Evolutionary conservation across 2,888 invertebrate species (phyloP).

Genomic region (Harpalus rufipes): DNA sequence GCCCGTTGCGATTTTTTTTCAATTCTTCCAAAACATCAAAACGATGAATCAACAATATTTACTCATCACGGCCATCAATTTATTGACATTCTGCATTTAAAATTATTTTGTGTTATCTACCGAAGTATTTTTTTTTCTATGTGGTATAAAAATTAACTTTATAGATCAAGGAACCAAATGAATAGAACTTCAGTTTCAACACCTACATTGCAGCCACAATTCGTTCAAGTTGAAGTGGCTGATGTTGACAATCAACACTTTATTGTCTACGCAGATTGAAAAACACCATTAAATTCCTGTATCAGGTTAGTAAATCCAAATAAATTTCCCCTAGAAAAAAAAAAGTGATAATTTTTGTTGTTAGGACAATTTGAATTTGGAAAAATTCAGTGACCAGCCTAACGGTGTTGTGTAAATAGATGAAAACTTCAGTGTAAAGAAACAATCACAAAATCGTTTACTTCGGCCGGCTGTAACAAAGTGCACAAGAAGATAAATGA

Average conservation of each 20-base stretch:
- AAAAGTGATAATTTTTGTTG: slow-evolving; percentile 8
- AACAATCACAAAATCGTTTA: slow-evolving; percentile 31
- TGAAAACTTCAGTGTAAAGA: slow-evolving; percentile 43
- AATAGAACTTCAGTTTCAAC: slow-evolving; percentile 76
- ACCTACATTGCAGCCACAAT: slow-evolving; percentile 82
- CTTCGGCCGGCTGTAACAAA: slow-evolving; percentile 17
- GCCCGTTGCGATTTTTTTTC: too few relatives aligned
- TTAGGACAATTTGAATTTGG: slow-evolving; percentile 18
- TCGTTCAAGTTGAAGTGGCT: slow-evolving; percentile 86
- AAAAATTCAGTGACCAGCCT: slow-evolving; percentile 37
- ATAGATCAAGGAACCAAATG: slow-evolving; percentile 76
- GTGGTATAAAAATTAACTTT: slow-evolving; percentile 67
- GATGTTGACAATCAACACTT: slow-evolving; percentile 89
- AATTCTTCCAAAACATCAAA: too few relatives aligned
- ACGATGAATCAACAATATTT: too few relatives aligned
- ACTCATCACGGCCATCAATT: too few relatives aligned
- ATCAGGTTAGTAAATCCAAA: slow-evolving; percentile 16
- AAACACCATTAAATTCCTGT: slow-evolving; percentile 18
- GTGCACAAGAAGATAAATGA: slow-evolving; percentile 33
- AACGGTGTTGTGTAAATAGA: slow-evolving; percentile 41
- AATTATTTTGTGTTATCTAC: too few relatives aligned
- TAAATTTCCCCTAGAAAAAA: too few relatives aligned
- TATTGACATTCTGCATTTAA: too few relatives aligned
- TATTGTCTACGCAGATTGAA: slow-evolving; percentile 90
- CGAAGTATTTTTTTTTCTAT: too few relatives aligned